Percentiles rank a stretch among this genome's conserved stretches.
phyloP scores from a whole-genome alignment of 2,888 invertebrate genomes.

The Gortyna flavago region DNA sequence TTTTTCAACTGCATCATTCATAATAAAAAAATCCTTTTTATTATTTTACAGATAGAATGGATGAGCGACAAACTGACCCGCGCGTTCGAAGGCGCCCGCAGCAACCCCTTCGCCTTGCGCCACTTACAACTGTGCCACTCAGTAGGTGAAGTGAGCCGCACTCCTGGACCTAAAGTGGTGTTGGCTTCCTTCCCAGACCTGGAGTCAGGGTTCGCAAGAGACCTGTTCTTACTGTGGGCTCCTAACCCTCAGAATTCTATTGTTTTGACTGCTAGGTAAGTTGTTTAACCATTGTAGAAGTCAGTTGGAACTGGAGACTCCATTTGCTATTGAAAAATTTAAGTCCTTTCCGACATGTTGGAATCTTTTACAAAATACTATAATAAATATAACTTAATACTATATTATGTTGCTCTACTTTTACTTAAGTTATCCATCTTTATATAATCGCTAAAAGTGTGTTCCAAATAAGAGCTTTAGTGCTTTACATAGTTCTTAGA shows the following conservation, averaged over 20 bases:
- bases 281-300: neutral
- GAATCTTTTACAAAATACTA: too few species aligned
- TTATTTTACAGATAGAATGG: constrained; percentile 96
- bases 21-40: neutral
- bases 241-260: constrained; percentile 97
- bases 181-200: constrained; percentile 98
- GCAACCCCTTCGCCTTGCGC: constrained; percentile 98
- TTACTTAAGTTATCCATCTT: too few species aligned
- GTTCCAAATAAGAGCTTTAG: neutral
- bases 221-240: constrained; percentile 98
- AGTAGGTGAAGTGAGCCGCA: constrained; percentile 94
- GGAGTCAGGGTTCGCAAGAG: constrained; percentile 98
- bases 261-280: constrained; percentile 95
- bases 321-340: too few species aligned
- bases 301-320: too few species aligned
- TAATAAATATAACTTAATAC: too few species aligned
- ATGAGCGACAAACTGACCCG: constrained; percentile 99
- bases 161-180: constrained; percentile 95
- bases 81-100: constrained; percentile 96
- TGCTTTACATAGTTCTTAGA: too few species aligned
- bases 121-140: constrained; percentile 98
- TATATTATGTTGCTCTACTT: too few species aligned
- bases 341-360: too few species aligned
- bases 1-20: too few species aligned
- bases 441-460: neutral